phyloP scores from a whole-genome alignment of 2,113 vertebrate genomes.

The Oreochromis niloticus region DNA sequence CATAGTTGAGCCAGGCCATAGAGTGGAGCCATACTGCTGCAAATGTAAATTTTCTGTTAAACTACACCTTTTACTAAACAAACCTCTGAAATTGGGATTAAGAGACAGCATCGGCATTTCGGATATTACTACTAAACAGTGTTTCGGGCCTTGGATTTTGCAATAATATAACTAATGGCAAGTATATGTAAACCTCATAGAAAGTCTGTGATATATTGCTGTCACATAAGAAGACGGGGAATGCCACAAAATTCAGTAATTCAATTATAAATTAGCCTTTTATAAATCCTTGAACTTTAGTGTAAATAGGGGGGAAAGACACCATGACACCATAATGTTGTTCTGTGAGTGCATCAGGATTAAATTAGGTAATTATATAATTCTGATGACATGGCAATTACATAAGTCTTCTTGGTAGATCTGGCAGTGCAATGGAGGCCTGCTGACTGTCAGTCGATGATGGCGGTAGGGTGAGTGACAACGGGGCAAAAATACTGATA shows the following conservation, averaged over 20 bases:
- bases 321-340: neutral
- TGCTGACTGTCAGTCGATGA: neutral
- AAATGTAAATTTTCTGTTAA: neutral
- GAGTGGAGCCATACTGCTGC: neutral
- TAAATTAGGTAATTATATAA: conserved; percentile 38
- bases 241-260: neutral
- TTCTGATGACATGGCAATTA: conserved; percentile 24
- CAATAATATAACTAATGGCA: neutral
- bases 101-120: neutral
- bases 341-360: neutral
- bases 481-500: neutral
- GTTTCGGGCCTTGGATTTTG: neutral
- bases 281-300: neutral
- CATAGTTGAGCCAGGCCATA: neutral
- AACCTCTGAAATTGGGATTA: neutral
- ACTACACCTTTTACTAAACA: neutral
- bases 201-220: neutral
- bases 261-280: neutral
- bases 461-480: neutral
- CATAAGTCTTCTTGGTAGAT: neutral
- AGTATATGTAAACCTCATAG: neutral
- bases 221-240: neutral
- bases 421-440: neutral
- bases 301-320: neutral
- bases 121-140: neutral